Base-by-base conservation (phyloP, 2,888 invertebrate species). In the Cynaeus angustus region DNA sequence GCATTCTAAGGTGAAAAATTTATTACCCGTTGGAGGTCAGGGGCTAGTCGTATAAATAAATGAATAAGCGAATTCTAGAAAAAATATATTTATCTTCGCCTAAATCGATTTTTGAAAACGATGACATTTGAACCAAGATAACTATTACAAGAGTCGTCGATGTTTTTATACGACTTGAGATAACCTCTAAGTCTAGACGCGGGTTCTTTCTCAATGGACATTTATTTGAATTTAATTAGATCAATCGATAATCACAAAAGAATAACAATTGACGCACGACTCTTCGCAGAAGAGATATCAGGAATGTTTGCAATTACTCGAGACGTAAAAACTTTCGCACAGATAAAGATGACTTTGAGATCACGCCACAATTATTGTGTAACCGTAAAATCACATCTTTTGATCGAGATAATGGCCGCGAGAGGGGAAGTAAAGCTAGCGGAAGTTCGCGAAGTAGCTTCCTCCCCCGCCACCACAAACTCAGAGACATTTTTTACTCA, bases 401-500 rank as follows among this genome's bases (percentile, higher is more conserved):
- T n/a, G n/a, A n/a, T n/a, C n/a, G n/a, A n/a, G n/a, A n/a, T n/a
- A n/a, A n/a, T n/a, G n/a, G n/a, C n/a, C 2, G 21, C 21, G 21
- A 21, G 21, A 21, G 21, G 21, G 4, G 21, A 21, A 21, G 21
- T 21, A 3, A 21, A 1, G 2, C 21, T 4, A 4, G 1, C 2
- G 4, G 2, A 21, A 21, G 2, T 21, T 21, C 21, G n/a, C n/a
- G n/a, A 21, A 4, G 21, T 21, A 21, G 21, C 21, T 21, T 21
- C 38, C 38, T 45, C 26, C 30, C 12, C 10, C 21, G 45, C 43
- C 45, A 13, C 58, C 38, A 48, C 48, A 12, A n/a, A 38, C 13
- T 13, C 45, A 8, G 28, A 21, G 37, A 45, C 33, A 10, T 26
- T 28, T 28, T n/a, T 38, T 52, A 81, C 84, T 83, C 76, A 85